These are phyloP conservation scores for Mirza zaza DNA, from an alignment of 2,113 vertebrate genomes.

Conservation along the genomic window DNA sequence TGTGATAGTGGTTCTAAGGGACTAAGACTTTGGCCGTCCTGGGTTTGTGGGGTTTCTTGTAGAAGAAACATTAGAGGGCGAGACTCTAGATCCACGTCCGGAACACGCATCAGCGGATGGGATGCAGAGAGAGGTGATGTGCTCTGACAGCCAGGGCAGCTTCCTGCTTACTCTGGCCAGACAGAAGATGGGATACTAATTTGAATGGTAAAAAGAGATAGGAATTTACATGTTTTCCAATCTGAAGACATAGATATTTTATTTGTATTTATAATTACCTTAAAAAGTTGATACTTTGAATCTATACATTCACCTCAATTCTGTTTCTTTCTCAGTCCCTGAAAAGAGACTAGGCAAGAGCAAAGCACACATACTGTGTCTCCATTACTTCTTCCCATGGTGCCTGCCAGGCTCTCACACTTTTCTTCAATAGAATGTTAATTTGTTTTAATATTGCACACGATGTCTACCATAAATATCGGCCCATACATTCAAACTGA, in stretches of 20 bases:
- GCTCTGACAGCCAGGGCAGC: no score
- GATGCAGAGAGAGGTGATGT: no score
- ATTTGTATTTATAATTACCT: background rate
- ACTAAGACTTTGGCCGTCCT: background rate
- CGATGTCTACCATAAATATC: background rate
- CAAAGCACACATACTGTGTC: fast-evolving
- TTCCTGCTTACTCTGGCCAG: background rate
- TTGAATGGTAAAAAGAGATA: background rate
- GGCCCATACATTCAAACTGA: background rate
- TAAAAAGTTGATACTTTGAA: background rate
- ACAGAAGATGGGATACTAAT: background rate
- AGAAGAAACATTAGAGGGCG: background rate
- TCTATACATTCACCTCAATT: background rate
- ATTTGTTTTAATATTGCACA: background rate
- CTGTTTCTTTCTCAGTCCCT: background rate
- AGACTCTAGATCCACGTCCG: background rate
- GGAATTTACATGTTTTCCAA: background rate
- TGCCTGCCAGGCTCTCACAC: background rate
- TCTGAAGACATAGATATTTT: background rate
- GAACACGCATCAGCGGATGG: fast-evolving
- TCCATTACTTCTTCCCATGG: no score
- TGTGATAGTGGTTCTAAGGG: background rate
- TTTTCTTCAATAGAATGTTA: background rate
- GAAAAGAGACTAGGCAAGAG: background rate
- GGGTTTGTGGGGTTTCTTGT: background rate